Percentiles rank a stretch among this genome's conserved stretches.
Conservation (phyloP, 2,888 invertebrate genomes). For the Scotopteryx bipunctaria region DNA sequence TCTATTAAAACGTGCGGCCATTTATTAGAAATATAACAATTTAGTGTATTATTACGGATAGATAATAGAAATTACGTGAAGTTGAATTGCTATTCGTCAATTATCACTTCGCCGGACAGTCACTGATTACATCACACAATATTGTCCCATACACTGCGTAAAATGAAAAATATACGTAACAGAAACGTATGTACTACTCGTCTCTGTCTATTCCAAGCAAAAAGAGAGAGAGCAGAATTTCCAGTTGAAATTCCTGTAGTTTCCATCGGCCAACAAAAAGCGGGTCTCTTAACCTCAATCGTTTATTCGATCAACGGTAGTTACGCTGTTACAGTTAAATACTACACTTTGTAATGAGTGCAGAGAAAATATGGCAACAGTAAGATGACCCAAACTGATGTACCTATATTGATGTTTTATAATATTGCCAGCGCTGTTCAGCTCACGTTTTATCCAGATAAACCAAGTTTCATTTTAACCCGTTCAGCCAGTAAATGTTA, state of each 20-base stretch:
- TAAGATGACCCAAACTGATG: constrained; percentile 14
- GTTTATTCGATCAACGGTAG: constrained; percentile 32
- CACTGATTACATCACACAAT: constrained; percentile 25
- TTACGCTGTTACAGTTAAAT: constrained; percentile 32
- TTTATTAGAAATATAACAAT: neutral
- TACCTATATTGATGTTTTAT: constrained; percentile 2
- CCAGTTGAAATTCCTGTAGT: constrained; percentile 3
- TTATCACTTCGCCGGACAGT: constrained; percentile 21
- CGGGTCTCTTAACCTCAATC: constrained; percentile 41
- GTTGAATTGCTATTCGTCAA: constrained; percentile 11
- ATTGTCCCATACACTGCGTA: constrained; percentile 1
- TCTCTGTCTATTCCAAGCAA: neutral
- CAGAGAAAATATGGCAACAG: constrained; percentile 21
- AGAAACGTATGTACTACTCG: constrained; percentile 5
- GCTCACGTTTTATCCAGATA: too few relatives aligned
- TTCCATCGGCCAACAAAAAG: constrained; percentile 15
- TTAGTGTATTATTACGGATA: too few relatives aligned
- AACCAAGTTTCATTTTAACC: too few relatives aligned
- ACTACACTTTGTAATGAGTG: constrained; percentile 16
- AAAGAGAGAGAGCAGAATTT: neutral
- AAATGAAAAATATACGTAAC: neutral
- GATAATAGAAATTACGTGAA: constrained; percentile 24
- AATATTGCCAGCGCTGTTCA: constrained; percentile 1
- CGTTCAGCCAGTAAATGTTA: too few relatives aligned
- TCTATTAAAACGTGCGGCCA: too few relatives aligned